Evolutionary conservation across 2,797 vertebrate genomes (phyloP).

Genomic region (Cephalopachus bancanus): DNA sequence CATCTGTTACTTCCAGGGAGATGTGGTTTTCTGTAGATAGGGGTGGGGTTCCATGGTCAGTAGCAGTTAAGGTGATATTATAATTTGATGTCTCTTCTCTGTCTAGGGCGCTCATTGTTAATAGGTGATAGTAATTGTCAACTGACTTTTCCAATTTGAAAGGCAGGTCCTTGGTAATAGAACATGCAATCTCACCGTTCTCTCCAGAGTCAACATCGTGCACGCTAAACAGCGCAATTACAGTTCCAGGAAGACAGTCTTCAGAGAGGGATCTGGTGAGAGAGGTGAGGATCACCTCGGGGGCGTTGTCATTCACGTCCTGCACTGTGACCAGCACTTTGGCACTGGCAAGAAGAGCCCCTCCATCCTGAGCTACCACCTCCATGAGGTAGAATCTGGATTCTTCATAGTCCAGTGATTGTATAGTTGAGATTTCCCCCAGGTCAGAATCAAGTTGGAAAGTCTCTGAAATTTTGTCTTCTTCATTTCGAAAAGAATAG

Average conservation of each 20-base stretch:
- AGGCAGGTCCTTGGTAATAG: slow-evolving; percentile 87
- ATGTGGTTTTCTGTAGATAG: slow-evolving; percentile 88
- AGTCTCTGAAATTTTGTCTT: slow-evolving; percentile 85
- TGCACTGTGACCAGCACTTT: slow-evolving; percentile 88
- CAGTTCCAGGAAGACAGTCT: slow-evolving; percentile 84
- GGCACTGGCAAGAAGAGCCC: slow-evolving; percentile 87
- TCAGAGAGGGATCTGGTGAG: slow-evolving; percentile 84
- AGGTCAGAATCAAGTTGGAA: slow-evolving; percentile 87
- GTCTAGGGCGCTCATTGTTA: slow-evolving; percentile 90
- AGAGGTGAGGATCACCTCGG: slow-evolving; percentile 85
- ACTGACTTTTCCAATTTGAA: slow-evolving; percentile 90
- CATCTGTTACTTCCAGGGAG: slow-evolving; percentile 89
- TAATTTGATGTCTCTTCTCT: slow-evolving; percentile 89
- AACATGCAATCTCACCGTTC: slow-evolving; percentile 88
- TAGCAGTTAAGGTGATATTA: slow-evolving; percentile 89
- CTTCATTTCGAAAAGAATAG: slow-evolving; percentile 87
- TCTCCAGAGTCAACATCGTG: slow-evolving; percentile 88
- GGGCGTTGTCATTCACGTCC: slow-evolving; percentile 90
- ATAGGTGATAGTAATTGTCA: slow-evolving; percentile 91
- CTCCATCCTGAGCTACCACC: slow-evolving; percentile 89
- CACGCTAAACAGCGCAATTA: slow-evolving; percentile 90
- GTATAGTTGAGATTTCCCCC: slow-evolving; percentile 87
- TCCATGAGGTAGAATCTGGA: slow-evolving; percentile 86
- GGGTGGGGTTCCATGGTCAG: slow-evolving; percentile 88
- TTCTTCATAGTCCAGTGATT: slow-evolving; percentile 89